Evolutionary conservation across 2,113 vertebrate genomes (phyloP).

Genomic region (Rhodinocichla rosea): DNA sequence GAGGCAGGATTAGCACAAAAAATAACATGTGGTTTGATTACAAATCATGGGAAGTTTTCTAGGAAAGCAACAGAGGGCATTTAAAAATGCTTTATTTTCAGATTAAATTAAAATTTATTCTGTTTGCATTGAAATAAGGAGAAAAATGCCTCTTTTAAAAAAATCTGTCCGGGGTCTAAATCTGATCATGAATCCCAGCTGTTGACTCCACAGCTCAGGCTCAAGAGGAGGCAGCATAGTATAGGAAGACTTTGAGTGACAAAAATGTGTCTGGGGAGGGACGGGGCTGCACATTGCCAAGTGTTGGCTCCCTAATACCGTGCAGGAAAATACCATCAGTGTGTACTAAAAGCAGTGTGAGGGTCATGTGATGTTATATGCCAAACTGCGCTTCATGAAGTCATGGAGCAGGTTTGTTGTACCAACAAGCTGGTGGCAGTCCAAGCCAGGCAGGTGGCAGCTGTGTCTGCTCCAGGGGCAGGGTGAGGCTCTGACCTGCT

Average conservation of each 20-base stretch:
- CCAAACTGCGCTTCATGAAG: background rate
- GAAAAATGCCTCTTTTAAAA: accelerated
- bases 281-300: accelerated
- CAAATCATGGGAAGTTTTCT: background rate
- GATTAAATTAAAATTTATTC: background rate
- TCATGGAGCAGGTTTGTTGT: background rate
- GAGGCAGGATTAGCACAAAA: background rate
- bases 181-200: background rate
- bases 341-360: background rate
- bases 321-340: background rate
- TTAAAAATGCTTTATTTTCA: background rate
- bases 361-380: background rate
- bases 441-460: background rate
- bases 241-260: background rate
- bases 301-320: accelerated
- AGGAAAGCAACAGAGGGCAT: background rate
- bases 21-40: background rate
- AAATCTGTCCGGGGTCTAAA: background rate
- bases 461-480: background rate
- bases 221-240: background rate
- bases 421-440: background rate
- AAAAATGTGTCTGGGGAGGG: background rate
- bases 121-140: background rate
- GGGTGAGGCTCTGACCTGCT: background rate
- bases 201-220: background rate